Percentiles rank a stretch among this genome's conserved stretches.
Conservation (phyloP, 2,797 vertebrate species). For the Onychomys torridus region DNA sequence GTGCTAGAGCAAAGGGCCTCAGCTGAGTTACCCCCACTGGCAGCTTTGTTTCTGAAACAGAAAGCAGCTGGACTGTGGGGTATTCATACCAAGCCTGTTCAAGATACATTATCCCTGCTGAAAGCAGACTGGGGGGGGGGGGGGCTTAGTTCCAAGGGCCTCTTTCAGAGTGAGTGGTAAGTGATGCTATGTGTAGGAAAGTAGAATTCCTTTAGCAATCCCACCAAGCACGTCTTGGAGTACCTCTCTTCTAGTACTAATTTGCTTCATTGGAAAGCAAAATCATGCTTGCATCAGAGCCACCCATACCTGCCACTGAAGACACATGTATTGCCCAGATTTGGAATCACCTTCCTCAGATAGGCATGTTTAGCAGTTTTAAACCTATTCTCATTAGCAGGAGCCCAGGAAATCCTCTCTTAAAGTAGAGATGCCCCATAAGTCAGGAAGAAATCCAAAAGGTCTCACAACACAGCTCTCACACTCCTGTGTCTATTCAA, state of each 20-base stretch:
- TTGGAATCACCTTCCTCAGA: neutral
- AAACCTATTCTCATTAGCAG: neutral
- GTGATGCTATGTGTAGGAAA: neutral
- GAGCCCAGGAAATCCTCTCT: neutral
- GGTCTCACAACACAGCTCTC: neutral
- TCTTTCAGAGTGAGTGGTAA: neutral
- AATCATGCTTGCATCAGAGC: neutral
- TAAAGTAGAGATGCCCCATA: neutral
- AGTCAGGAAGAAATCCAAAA: conserved; percentile 33
- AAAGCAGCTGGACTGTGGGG: neutral
- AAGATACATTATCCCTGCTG: neutral
- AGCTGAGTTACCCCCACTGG: conserved; percentile 24
- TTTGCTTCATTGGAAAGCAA: conserved; percentile 49
- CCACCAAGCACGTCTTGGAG: neutral
- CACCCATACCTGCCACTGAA: neutral
- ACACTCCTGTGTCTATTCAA: neutral
- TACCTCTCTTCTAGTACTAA: neutral
- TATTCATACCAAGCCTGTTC: neutral
- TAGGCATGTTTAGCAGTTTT: neutral
- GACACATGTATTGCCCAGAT: neutral
- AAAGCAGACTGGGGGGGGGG: neutral
- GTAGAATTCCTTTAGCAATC: neutral
- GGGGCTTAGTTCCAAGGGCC: neutral
- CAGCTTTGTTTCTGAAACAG: conserved; percentile 37
- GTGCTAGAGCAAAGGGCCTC: neutral